Percentiles rank a stretch among this genome's conserved stretches.
Evolutionary conservation across 1,140 invertebrate species (phyloP).

Genomic region (Melitaea cinxia): DNA sequence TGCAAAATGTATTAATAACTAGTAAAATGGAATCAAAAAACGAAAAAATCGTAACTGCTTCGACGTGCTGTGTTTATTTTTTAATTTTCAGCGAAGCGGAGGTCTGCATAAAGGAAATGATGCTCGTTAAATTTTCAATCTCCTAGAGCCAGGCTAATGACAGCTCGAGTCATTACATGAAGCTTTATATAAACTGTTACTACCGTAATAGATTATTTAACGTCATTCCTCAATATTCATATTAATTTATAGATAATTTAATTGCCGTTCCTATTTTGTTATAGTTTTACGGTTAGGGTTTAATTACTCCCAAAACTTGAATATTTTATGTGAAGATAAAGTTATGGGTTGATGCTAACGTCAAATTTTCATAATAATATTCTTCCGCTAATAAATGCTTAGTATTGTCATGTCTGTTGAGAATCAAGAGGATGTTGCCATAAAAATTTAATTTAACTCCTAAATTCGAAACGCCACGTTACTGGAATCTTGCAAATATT

Average conservation of each 20-base stretch:
- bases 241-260: not conserved
- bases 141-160: constrained; percentile 55
- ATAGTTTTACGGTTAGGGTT: no score
- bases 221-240: constrained; percentile 1
- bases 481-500: no score
- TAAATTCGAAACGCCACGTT: no score
- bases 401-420: no score
- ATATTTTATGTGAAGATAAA: no score
- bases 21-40: not conserved
- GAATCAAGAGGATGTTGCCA: no score
- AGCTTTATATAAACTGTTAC: constrained; percentile 32
- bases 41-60: not conserved
- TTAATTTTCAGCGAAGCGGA: constrained; percentile 35
- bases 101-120: constrained; percentile 48
- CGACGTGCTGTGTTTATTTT: constrained; percentile 31
- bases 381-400: no score
- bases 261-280: no score
- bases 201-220: constrained; percentile 41
- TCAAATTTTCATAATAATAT: no score
- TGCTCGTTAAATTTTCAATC: constrained; percentile 70
- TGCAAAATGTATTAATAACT: not conserved
- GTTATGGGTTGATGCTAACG: no score
- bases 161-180: constrained; percentile 51
- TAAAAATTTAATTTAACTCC: no score
- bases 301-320: no score